phyloP scores from a whole-genome alignment of 2,888 invertebrate species.

The Drosophila niveifrons region DNA sequence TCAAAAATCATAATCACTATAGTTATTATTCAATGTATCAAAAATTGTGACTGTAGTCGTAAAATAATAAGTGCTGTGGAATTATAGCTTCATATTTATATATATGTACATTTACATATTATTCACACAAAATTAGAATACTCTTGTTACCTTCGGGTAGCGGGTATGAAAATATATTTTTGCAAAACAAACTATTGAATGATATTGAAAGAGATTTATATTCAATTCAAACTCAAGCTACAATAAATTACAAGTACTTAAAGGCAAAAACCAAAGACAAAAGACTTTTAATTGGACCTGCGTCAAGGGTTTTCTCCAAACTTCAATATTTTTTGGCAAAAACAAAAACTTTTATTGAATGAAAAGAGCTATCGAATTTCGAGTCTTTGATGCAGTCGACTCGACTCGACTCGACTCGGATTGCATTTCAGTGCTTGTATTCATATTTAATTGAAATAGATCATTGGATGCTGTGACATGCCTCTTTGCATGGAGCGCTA shows the following conservation, averaged over 20 bases:
- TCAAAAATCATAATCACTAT: too few relatives aligned
- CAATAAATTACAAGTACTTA: not conserved
- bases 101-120: too few relatives aligned
- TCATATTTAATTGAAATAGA: slow-evolving; percentile 39
- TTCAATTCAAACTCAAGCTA: not conserved
- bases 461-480: slow-evolving; percentile 19
- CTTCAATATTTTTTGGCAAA: slow-evolving; percentile 7
- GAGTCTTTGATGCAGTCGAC: slow-evolving; percentile 1
- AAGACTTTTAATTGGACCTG: not conserved
- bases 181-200: not conserved
- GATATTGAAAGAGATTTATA: not conserved
- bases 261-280: not conserved
- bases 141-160: too few relatives aligned
- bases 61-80: too few relatives aligned
- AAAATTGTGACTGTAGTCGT: too few relatives aligned
- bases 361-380: slow-evolving; percentile 5
- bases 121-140: too few relatives aligned
- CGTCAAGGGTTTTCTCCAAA: not conserved
- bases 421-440: slow-evolving; percentile 10
- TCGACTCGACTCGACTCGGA: slow-evolving; percentile 7
- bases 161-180: not conserved
- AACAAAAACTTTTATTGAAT: slow-evolving; percentile 1
- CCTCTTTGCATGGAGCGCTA: not conserved
- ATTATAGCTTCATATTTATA: too few relatives aligned
- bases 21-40: too few relatives aligned